Conservation (phyloP, 1,140 invertebrate species). For the Cephus cinctus region DNA sequence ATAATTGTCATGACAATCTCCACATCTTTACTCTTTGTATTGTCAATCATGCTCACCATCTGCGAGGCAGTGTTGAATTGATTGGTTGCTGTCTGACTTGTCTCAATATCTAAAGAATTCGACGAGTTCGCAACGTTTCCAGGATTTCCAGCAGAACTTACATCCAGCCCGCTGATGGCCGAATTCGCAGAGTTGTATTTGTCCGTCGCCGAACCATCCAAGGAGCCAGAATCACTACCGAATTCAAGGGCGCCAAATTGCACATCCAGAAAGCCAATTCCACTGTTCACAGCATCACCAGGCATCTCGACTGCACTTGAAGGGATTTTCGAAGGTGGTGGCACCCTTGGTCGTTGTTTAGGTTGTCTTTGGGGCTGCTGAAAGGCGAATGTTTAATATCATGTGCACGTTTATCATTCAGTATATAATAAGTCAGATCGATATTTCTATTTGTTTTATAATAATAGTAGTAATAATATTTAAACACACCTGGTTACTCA, state of each 20-base stretch:
- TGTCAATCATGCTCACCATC: slow-evolving; percentile 37
- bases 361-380: slow-evolving; percentile 60
- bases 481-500: slow-evolving; percentile 41
- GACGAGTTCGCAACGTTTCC: slow-evolving; percentile 41
- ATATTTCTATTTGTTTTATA: slow-evolving; percentile 2
- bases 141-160: slow-evolving; percentile 36
- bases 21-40: neutral
- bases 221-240: slow-evolving; percentile 65
- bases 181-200: slow-evolving; percentile 44
- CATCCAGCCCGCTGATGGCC: slow-evolving; percentile 40
- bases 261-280: slow-evolving; percentile 82
- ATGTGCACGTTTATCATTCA: slow-evolving; percentile 16
- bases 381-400: too few species aligned
- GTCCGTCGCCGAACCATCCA: slow-evolving; percentile 56
- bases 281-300: slow-evolving; percentile 72
- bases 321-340: slow-evolving; percentile 92
- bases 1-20: neutral
- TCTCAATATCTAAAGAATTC: slow-evolving; percentile 47
- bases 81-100: slow-evolving; percentile 37
- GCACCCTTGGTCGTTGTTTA: slow-evolving; percentile 79
- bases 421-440: slow-evolving; percentile 5
- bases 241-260: slow-evolving; percentile 93
- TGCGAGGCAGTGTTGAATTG: slow-evolving; percentile 43
- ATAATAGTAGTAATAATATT: slow-evolving; percentile 8
- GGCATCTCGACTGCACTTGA: slow-evolving; percentile 94